Evolutionary conservation across 2,888 invertebrate genomes (phyloP), one percentile per base, ranked within the genome.

Genomic region (Epicampocera succincta): DNA sequence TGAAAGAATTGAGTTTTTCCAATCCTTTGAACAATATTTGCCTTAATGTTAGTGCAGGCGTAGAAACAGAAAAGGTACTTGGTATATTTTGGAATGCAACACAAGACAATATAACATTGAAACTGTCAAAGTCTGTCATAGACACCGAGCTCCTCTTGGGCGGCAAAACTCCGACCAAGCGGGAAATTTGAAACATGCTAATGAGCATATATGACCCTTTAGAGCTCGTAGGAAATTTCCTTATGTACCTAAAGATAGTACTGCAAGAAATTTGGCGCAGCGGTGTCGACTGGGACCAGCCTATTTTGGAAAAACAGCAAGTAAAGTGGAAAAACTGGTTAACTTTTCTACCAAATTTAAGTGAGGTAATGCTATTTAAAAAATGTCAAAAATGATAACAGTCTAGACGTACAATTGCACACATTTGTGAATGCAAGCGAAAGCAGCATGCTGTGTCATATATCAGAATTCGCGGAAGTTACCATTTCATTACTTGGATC

Each of bases 391-490:
- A 25, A 11, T 11, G 63, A 72, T 5, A 76, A 40, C n/a, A n/a
- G n/a, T n/a, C n/a, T n/a, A n/a, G n/a, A n/a, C n/a, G n/a, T n/a
- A n/a, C n/a, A n/a, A n/a, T 13, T 76, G 9, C 69, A 76, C n/a
- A 54, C 25, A 13, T 68, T 65, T 33, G 80, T 83, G 3, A 83
- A 85, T 68, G 85, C 85, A 2, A 83, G 83, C 21, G 69, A 78
- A 46, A 76, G 38, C 46, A 65, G 73, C 4, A 65, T 9, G 58
- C 66, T 40, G 46, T 66, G 25, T 3, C 83, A 46, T 68, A 78
- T 48, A 5, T 80, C 56, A 12, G 80, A 65, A 13, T 74, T 25
- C n/a, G n/a, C 4, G 5, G 54, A 60, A 0, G 44, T 44, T 29
- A 21, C 38, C n/a, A 25, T 40, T 54, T 71, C 76, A 8, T 48